These are phyloP conservation scores for Myotis findleyi DNA, from an alignment of 2,797 vertebrate species.

Conservation along the genomic window DNA sequence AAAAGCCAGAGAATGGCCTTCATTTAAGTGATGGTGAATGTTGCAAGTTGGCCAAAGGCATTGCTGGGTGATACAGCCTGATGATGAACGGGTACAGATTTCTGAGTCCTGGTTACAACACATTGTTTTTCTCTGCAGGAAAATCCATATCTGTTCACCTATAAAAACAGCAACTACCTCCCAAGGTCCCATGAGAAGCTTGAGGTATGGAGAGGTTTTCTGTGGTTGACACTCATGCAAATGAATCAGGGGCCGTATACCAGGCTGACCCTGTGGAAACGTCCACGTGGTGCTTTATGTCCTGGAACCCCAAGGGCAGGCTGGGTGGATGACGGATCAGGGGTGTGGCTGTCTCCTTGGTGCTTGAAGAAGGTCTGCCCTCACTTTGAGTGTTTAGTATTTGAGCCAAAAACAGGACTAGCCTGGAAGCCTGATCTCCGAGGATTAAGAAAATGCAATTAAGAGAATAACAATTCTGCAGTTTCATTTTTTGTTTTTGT, in stretches of 20 bases:
- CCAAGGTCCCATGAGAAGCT: neutral
- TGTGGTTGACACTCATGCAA: neutral
- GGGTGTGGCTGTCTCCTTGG: neutral
- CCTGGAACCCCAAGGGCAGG: neutral
- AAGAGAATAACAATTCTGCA: neutral
- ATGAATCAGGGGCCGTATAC: neutral
- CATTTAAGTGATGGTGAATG: neutral
- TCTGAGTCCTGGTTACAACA: neutral
- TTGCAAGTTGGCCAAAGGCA: neutral
- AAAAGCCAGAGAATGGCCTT: neutral
- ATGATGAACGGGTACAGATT: neutral
- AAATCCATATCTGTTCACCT: constrained; percentile 86
- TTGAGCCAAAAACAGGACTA: neutral
- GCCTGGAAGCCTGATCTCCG: neutral
- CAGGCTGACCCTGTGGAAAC: neutral
- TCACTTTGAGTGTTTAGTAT: neutral
- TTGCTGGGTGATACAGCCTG: neutral
- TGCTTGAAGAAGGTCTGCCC: neutral
- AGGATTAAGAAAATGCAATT: neutral
- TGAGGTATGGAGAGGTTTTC: constrained; percentile 80
- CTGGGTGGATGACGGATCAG: neutral
- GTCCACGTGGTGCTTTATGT: neutral
- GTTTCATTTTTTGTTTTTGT: neutral
- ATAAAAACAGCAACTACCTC: constrained; percentile 86
- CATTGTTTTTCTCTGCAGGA: constrained; percentile 82